Evolutionary conservation across 2,797 vertebrate genomes (phyloP), one percentile per base, ranked within the genome.

Genomic region (Phrynocephalus guinanensis): DNA sequence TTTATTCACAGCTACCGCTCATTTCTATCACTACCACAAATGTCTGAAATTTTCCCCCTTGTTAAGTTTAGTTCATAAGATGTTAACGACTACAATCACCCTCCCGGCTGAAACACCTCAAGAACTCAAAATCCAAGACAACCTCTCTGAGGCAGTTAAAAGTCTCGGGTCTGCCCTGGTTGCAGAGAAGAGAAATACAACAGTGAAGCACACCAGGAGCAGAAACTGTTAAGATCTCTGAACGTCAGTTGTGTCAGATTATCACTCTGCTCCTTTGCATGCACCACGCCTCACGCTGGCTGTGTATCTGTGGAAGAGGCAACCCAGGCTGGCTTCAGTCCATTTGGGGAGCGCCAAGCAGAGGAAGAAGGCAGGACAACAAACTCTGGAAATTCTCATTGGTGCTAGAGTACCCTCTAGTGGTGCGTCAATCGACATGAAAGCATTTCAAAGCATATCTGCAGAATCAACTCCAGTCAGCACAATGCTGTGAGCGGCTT

Each of bases 341-440:
- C 67, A 38, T 30, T 18, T 56, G 15, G 10, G 33, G 33, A 33
- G 33, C 33, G 33, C 33, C 33, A 33, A 33, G 33, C 33, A 33
- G 33, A 33, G 33, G 33, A 48, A 2, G 5, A 44, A 44, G 72
- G 72, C 18, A 52, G 10, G 30, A 50, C 26, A 24, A 30, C 52
- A 9, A 52, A n/a, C 22, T 66, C 22, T 63, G 30, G 8, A 15
- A 38, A 9, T 11, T 33, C 73, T 68, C 8, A 20, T 16, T 63
- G 38, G 60, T 71, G 48, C 73, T 10, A 15, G 66, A 9, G 67
- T 71, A 7, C 75, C 86, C 60, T 83, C 86, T 79, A 84, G 81
- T 88, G 86, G 60, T 11, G 16, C 68, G 0, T 0, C 9, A 15
- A 76, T 87, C 70, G 56, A 2, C 52, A 0, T 0, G 10, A 26